phyloP scores from a whole-genome alignment of 2,888 invertebrate species.

The Chrysolina americana region DNA sequence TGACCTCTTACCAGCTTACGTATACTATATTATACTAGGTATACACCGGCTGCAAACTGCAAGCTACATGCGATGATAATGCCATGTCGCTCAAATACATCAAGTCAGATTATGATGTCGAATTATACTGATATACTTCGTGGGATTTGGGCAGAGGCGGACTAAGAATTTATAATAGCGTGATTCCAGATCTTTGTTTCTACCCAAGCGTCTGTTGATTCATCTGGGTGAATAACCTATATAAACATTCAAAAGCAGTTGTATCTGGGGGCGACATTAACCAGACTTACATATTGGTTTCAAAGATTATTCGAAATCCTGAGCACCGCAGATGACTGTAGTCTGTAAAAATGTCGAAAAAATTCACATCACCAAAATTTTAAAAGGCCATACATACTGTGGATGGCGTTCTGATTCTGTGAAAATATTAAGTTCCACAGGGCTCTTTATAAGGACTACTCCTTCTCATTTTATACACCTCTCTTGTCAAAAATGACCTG shows the following conservation, averaged over 20 bases:
- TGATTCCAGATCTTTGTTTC: conserved; percentile 4
- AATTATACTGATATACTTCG: conserved; percentile 23
- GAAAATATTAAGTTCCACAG: too few relatives aligned
- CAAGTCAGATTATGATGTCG: conserved; percentile 30
- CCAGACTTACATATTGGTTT: not conserved
- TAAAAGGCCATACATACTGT: too few relatives aligned
- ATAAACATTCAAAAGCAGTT: not conserved
- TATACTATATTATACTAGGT: too few relatives aligned
- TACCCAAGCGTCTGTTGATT: not conserved
- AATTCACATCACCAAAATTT: too few relatives aligned
- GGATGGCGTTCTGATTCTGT: too few relatives aligned
- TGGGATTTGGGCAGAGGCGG: conserved; percentile 32
- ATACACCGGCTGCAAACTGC: not conserved
- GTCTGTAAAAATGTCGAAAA: too few relatives aligned
- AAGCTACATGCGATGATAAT: not conserved
- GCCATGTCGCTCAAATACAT: conserved; percentile 17
- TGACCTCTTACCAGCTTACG: not conserved
- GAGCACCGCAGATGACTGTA: too few relatives aligned
- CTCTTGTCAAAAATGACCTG: too few relatives aligned
- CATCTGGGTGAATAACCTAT: conserved; percentile 9
- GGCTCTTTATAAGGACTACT: too few relatives aligned
- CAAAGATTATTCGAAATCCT: too few relatives aligned
- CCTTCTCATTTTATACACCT: too few relatives aligned
- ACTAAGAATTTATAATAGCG: conserved; percentile 11
- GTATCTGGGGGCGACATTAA: not conserved